Evolutionary conservation across 2,797 vertebrate species (phyloP).

Genomic region (Borostomias antarcticus): DNA sequence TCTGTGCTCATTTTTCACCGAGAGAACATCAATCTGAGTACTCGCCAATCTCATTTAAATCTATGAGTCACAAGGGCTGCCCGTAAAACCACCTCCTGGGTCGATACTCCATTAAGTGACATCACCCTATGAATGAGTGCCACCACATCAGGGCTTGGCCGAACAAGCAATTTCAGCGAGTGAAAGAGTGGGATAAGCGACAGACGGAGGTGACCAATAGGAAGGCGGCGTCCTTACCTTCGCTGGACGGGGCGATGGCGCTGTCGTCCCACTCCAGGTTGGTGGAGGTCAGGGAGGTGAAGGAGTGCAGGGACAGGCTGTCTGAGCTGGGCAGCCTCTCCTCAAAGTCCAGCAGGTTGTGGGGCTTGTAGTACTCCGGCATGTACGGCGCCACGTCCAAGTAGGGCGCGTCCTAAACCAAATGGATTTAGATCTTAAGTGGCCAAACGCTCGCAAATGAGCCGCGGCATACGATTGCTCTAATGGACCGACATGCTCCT

Average conservation of each 20-base stretch:
- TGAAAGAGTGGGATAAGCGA: neutral
- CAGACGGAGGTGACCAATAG: neutral
- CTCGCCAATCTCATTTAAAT: conserved; percentile 12
- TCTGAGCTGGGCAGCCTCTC: conserved; percentile 94
- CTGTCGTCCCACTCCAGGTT: conserved; percentile 99
- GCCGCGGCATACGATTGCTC: no score
- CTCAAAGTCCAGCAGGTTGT: conserved; percentile 95
- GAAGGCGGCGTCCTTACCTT: conserved; percentile 77
- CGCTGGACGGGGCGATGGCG: conserved; percentile 96
- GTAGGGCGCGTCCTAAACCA: conserved; percentile 90
- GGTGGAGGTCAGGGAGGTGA: conserved; percentile 95
- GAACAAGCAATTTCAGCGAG: neutral
- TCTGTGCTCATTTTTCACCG: conserved; percentile 25
- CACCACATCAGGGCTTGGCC: conserved; percentile 21
- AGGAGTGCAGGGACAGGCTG: conserved; percentile 96
- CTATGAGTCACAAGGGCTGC: conserved; percentile 32
- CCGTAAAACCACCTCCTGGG: conserved; percentile 23
- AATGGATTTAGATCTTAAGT: neutral
- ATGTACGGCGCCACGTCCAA: conserved; percentile 97
- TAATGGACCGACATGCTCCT: no score
- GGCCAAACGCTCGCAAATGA: no score
- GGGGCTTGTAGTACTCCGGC: conserved; percentile 98
- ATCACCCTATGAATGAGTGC: conserved; percentile 15
- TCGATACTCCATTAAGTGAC: conserved; percentile 36
- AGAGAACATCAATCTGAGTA: conserved; percentile 13